These are phyloP conservation scores for Echinometra lucunter DNA, from an alignment of 53 echinoderm and acorn worm species.

Conservation along the genomic window DNA sequence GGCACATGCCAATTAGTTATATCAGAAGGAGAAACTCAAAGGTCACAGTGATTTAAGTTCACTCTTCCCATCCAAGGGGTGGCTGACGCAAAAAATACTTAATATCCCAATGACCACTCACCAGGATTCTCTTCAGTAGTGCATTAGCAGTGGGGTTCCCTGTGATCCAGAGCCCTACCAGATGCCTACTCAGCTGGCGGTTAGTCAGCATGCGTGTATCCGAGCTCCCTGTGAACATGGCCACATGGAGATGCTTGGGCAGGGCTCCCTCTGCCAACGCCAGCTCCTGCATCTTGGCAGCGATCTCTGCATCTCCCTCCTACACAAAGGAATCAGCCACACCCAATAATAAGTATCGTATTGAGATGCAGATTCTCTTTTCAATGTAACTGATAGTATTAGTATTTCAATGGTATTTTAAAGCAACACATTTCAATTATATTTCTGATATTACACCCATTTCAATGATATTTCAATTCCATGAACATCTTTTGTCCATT, in stretches of 20 bases:
- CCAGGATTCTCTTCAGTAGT: conserved; percentile 89
- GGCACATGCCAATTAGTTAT: no score
- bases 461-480: no score
- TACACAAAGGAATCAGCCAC: neutral
- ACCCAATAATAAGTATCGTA: neutral
- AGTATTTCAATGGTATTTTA: neutral
- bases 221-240: conserved; percentile 87
- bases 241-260: conserved; percentile 89
- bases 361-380: neutral
- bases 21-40: no score
- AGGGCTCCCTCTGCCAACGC: conserved; percentile 97
- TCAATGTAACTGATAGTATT: neutral
- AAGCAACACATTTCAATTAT: neutral
- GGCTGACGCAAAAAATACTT: no score
- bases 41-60: no score
- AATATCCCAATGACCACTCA: no score
- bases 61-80: no score
- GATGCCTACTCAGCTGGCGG: conserved; percentile 95
- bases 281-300: conserved; percentile 98
- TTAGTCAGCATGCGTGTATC: conserved; percentile 97
- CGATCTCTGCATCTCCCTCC: conserved; percentile 98
- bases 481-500: neutral
- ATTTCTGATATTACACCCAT: neutral
- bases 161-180: conserved; percentile 96
- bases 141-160: conserved; percentile 95